Percentiles rank a stretch among this genome's conserved stretches.
phyloP scores from a whole-genome alignment of 2,797 vertebrate genomes.

The Helostoma temminkii region DNA sequence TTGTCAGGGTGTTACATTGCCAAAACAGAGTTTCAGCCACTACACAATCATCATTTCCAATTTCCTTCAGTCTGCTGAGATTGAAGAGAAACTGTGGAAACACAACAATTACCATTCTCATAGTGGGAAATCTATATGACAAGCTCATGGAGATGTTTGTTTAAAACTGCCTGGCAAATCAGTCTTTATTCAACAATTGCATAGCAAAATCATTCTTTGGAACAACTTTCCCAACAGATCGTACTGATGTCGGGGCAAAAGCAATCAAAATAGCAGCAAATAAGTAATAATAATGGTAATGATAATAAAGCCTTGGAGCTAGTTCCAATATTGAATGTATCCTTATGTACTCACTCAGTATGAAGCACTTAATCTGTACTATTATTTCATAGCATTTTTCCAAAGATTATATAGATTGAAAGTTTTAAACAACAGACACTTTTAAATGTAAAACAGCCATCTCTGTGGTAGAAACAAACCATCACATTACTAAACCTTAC shows the following conservation, averaged over 20 bases:
- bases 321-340: constrained; percentile 8
- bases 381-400: neutral
- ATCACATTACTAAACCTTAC: constrained; percentile 8
- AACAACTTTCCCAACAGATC: constrained; percentile 36
- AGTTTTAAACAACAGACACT: neutral
- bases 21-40: constrained; percentile 61
- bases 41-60: constrained; percentile 65
- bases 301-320: constrained; percentile 19
- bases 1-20: constrained; percentile 56
- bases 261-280: constrained; percentile 20
- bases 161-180: constrained; percentile 67
- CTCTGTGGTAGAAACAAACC: neutral
- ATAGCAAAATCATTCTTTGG: constrained; percentile 39
- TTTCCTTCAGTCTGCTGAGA: constrained; percentile 70
- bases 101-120: constrained; percentile 58
- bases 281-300: too few relatives aligned
- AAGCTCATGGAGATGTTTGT: constrained; percentile 64
- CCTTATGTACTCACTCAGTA: neutral
- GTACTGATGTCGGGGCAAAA: constrained; percentile 27
- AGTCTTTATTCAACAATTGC: constrained; percentile 65
- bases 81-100: constrained; percentile 63
- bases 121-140: constrained; percentile 66
- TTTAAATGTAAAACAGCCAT: neutral
- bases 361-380: neutral
- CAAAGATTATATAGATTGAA: neutral